Evolutionary conservation across 2,113 vertebrate genomes (phyloP), one percentile per base, ranked within the genome.

Genomic region (Pelmatolapia mariae): DNA sequence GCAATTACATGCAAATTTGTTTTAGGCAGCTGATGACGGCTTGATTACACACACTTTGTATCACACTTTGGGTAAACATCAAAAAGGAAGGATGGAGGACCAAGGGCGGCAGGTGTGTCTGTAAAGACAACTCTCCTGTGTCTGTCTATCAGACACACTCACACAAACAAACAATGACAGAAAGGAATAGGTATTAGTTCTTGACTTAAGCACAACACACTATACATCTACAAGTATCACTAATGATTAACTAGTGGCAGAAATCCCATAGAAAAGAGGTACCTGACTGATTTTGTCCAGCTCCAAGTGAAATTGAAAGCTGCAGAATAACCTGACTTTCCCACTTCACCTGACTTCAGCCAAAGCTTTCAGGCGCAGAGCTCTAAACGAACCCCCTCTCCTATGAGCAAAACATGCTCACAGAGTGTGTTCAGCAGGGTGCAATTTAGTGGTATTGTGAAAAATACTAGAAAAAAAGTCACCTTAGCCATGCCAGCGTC

Each of bases 1-100:
- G 81, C 83, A 83, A 88, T 93, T 93, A 82, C 54, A 90, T 89
- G 90, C 73, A 93, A 89, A 94, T 91, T 18, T 4, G 4, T 47
- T 84, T 38, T 81, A 83, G 33, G 80, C 36, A 22, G 85, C 66
- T 78, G 89, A 90, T 89, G 89, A 83, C 83, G 87, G 78, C 83
- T 91, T 92, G 84, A 95, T 92, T 92, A 82, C 71, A 93, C 86
- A 66, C 66, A 88, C 40, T 43, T 66, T 53, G 73, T 87, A 73
- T 89, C 89, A 82, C 66, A 80, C 73, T 87, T 53, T 24, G 81
- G 54, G 66, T 80, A 76, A 57, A 86, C 36, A 76, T 86, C 22
- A 80, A 50, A 66, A 81, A 56, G 26, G 63, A 87, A 89, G 85
- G 83, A 84, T 68, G 33, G n/a, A 12, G 5, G 54, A 50, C 84